Evolutionary conservation across 2,113 vertebrate genomes (phyloP).

Genomic region (Prochilodus magdalenae): DNA sequence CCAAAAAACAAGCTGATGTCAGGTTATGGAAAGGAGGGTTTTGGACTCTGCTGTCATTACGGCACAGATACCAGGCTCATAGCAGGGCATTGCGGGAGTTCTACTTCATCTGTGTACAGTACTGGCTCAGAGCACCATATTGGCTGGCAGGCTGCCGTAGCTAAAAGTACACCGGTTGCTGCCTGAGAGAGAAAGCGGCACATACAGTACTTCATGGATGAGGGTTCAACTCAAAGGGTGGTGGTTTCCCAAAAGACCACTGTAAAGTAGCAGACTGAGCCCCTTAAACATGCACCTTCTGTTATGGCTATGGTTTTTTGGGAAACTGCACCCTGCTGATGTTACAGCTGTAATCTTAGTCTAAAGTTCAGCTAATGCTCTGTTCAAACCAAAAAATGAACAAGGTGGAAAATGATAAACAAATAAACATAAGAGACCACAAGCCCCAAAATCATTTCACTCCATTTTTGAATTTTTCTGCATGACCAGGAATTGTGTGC

Average conservation of each 20-base stretch:
- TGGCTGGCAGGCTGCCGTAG: constrained; percentile 36
- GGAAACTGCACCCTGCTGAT: background rate
- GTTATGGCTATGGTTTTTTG: background rate
- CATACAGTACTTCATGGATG: constrained; percentile 32
- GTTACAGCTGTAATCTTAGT: background rate
- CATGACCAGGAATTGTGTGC: background rate
- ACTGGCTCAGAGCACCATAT: constrained; percentile 56
- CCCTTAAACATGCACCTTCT: background rate
- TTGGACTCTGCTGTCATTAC: background rate
- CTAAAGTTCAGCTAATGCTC: background rate
- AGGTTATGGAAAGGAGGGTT: background rate
- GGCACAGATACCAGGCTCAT: constrained; percentile 21
- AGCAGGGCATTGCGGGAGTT: constrained; percentile 32
- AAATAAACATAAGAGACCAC: constrained; percentile 21
- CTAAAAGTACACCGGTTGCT: constrained; percentile 25
- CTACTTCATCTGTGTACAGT: constrained; percentile 33
- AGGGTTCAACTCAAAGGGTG: background rate
- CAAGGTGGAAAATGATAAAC: background rate
- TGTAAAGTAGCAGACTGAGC: background rate
- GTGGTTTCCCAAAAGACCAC: background rate
- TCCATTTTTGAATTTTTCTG: background rate
- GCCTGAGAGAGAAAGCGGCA: constrained; percentile 18
- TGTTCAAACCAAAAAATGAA: background rate
- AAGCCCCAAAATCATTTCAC: background rate
- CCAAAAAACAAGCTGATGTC: constrained; percentile 18